Base-by-base conservation (phyloP, 2,888 invertebrate genomes). In the Pyrrhosoma nymphula region DNA sequence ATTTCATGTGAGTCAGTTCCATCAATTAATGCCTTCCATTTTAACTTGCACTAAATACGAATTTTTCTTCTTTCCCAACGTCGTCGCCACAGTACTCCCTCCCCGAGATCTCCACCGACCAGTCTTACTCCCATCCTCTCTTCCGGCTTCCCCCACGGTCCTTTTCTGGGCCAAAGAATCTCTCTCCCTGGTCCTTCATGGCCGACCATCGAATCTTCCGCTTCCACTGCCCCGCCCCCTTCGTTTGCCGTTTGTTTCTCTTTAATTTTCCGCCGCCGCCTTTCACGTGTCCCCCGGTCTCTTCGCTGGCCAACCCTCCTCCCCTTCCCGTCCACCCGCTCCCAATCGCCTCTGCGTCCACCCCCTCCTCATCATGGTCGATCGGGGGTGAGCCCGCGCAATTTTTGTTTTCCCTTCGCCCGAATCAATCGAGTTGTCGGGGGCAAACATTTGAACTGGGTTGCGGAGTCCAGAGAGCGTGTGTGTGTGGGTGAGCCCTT, bases 361-460 rank as follows among this genome's bases (percentile, higher is more conserved):
- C 35, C 16, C 69, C 69, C 69, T 2, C 69, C 69, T 2, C 0
- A 20, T 12, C 23, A 23, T 20, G 69, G 69, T 30, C 30, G 35
- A n/a, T 23, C 35, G 35, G 82, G 35, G 82, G 82, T 14, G 16
- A 35, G 60, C 26, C 12, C 47, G 82, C 30, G 82, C 82, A 26
- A 82, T 82, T 82, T 82, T 82, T 82, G 18, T 82, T 35, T 26
- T 35, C n/a, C 69, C 69, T 26, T 69, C 69, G 69, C 69, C n/a
- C 35, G 35, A 82, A 82, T 82, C 82, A 82, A 82, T 82, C 82
- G 82, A 35, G 30, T 35, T 30, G 30, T 35, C 82, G 14, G 35
- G 35, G 35, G 35, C 82, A 82, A 82, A 82, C 82, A 82, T 82
- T 82, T 82, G 82, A 82, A 82, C 82, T 82, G 82, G 89, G 89